These are phyloP conservation scores for Malacoctenus gilli DNA, from an alignment of 2,797 vertebrate species.

Conservation along the genomic window DNA sequence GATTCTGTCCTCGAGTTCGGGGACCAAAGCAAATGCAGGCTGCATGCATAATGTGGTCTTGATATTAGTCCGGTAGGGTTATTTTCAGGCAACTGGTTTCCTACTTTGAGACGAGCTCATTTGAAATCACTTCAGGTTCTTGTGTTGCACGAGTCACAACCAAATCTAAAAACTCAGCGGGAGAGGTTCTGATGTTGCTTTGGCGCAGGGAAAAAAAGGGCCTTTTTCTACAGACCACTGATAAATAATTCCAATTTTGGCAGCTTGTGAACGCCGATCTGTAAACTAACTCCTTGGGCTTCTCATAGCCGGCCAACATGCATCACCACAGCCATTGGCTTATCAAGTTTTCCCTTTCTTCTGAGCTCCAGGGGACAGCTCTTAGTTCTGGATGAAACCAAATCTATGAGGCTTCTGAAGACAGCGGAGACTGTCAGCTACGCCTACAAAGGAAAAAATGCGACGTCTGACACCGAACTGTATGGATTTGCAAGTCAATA, in stretches of 20 bases:
- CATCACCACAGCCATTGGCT: constrained; percentile 3
- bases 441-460: neutral
- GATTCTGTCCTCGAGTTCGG: constrained; percentile 32
- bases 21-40: constrained; percentile 27
- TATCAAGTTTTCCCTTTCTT: constrained; percentile 10
- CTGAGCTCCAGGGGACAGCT: constrained; percentile 2
- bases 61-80: constrained; percentile 11
- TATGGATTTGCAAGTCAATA: neutral
- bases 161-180: constrained; percentile 30
- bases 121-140: constrained; percentile 33
- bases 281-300: constrained; percentile 15
- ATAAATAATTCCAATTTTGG: constrained; percentile 46
- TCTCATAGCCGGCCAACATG: constrained; percentile 23
- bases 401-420: neutral
- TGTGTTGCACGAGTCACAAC: constrained; percentile 35
- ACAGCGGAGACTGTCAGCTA: neutral
- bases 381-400: constrained; percentile 13
- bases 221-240: constrained; percentile 20
- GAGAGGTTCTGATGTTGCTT: constrained; percentile 37
- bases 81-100: constrained; percentile 29
- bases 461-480: neutral
- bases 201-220: constrained; percentile 4
- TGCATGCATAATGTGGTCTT: constrained; percentile 26
- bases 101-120: constrained; percentile 19
- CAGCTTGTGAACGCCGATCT: constrained; percentile 14